These are phyloP conservation scores for Trachelus iudaicus DNA, from an alignment of 2,888 invertebrate genomes.

Conservation along the genomic window DNA sequence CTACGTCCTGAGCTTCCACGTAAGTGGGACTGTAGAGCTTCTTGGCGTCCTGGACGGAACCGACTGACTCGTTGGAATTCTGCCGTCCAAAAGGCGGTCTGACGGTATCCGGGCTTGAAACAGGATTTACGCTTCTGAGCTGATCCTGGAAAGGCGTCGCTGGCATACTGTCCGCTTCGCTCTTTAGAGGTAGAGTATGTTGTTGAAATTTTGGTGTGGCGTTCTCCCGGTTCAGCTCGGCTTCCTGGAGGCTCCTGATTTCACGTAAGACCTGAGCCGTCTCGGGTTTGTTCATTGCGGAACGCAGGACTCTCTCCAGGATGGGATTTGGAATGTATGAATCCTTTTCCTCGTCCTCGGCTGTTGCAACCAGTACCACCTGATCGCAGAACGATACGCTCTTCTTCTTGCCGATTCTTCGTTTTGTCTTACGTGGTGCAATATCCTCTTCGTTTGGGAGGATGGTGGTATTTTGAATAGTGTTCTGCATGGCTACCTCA, in stretches of 20 bases:
- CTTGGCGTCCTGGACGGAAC: constrained; percentile 46
- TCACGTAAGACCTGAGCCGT: constrained; percentile 69
- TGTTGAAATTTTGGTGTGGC: constrained; percentile 62
- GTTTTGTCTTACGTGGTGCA: constrained; percentile 67
- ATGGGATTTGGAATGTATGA: constrained; percentile 93
- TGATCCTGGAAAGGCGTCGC: constrained; percentile 62
- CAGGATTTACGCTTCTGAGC: constrained; percentile 55
- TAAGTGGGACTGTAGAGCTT: constrained; percentile 25
- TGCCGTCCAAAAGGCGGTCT: constrained; percentile 43
- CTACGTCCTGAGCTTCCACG: constrained; percentile 44
- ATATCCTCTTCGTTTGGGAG: constrained; percentile 60
- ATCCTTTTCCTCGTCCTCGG: constrained; percentile 91
- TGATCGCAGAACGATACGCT: constrained; percentile 96
- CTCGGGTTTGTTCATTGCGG: constrained; percentile 82
- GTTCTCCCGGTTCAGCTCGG: constrained; percentile 60
- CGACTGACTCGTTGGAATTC: constrained; percentile 47
- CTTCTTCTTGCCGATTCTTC: constrained; percentile 83
- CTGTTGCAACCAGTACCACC: constrained; percentile 91
- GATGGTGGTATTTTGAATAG: constrained; percentile 61
- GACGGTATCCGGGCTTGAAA: constrained; percentile 38
- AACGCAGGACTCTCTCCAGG: constrained; percentile 84
- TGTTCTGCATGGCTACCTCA: constrained; percentile 63
- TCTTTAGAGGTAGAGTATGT: constrained; percentile 64
- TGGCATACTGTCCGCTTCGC: constrained; percentile 58
- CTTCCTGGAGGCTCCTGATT: constrained; percentile 67